A percentile compares a stretch with the other conserved stretches of the same genome.
These are phyloP conservation scores for Polietes domitor DNA, from an alignment of 2,888 invertebrate genomes.

Conservation along the genomic window DNA sequence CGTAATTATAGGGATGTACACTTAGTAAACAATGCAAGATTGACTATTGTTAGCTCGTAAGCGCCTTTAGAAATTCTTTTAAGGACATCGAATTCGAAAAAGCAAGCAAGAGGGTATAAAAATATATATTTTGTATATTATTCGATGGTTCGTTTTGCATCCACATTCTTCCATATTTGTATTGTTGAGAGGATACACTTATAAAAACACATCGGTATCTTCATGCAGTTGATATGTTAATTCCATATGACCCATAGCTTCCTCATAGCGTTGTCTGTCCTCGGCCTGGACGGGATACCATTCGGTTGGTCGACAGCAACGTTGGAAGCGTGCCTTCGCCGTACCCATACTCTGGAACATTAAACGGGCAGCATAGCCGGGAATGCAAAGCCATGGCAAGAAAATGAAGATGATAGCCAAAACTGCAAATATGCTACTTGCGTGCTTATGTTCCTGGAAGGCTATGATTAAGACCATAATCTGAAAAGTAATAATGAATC, in stretches of 20 bases:
- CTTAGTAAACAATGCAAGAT: too few species aligned
- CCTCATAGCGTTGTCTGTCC: slow-evolving; percentile 76
- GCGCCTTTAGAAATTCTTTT: too few species aligned
- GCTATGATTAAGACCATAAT: slow-evolving; percentile 33
- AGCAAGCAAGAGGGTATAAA: too few species aligned
- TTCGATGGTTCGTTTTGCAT: too few species aligned
- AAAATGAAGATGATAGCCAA: slow-evolving; percentile 68
- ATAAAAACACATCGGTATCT: background rate
- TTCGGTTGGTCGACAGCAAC: slow-evolving; percentile 76
- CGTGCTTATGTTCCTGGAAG: slow-evolving; percentile 55
- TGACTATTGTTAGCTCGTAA: too few species aligned
- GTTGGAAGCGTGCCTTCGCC: slow-evolving; percentile 72
- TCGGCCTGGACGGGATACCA: slow-evolving; percentile 78
- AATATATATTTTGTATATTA: too few species aligned
- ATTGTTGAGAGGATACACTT: too few species aligned
- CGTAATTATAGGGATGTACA: too few species aligned
- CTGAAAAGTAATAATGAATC: slow-evolving; percentile 35
- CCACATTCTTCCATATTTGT: too few species aligned
- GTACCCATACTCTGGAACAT: slow-evolving; percentile 73
- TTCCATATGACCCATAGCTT: slow-evolving; percentile 74
- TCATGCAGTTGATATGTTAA: slow-evolving; percentile 75
- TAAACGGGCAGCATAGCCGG: slow-evolving; percentile 74
- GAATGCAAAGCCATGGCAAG: slow-evolving; percentile 74
- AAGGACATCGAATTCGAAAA: too few species aligned
- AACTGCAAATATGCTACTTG: slow-evolving; percentile 34